Conservation (phyloP, 2,797 vertebrate species). For the Sarcoramphus papa region DNA sequence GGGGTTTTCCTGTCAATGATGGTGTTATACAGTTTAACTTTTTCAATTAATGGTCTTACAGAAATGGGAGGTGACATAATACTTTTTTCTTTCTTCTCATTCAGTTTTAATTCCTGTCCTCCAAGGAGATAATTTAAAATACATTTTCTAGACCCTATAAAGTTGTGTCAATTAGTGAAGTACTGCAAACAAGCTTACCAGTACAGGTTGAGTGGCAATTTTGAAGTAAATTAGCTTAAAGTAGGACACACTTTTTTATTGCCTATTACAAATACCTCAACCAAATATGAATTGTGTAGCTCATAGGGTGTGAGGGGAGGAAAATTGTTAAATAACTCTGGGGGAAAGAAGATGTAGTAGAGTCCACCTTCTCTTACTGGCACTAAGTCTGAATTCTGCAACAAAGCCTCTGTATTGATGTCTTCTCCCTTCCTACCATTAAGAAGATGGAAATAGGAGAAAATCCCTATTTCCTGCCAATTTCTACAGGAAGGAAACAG, state of each 20-base stretch:
- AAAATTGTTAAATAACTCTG: background rate
- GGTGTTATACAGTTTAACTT: background rate
- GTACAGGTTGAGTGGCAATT: background rate
- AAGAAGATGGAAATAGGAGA: background rate
- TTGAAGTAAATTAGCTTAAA: background rate
- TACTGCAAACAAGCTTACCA: background rate
- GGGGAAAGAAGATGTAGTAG: background rate
- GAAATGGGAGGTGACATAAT: background rate
- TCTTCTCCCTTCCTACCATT: background rate
- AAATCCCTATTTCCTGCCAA: background rate
- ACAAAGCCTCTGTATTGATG: background rate
- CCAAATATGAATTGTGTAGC: background rate
- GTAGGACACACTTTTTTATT: background rate
- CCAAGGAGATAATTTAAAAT: background rate
- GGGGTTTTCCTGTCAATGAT: background rate
- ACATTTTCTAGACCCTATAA: background rate
- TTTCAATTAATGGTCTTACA: background rate
- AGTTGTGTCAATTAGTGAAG: background rate
- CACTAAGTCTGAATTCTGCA: background rate
- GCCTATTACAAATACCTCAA: background rate
- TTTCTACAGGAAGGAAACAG: background rate
- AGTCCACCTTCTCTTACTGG: background rate
- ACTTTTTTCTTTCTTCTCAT: background rate
- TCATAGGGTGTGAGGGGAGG: background rate
- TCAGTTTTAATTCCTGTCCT: background rate